Percentiles rank a stretch among this genome's conserved stretches.
phyloP scores from a whole-genome alignment of 2,797 vertebrate genomes.

The Siniperca scherzeri region DNA sequence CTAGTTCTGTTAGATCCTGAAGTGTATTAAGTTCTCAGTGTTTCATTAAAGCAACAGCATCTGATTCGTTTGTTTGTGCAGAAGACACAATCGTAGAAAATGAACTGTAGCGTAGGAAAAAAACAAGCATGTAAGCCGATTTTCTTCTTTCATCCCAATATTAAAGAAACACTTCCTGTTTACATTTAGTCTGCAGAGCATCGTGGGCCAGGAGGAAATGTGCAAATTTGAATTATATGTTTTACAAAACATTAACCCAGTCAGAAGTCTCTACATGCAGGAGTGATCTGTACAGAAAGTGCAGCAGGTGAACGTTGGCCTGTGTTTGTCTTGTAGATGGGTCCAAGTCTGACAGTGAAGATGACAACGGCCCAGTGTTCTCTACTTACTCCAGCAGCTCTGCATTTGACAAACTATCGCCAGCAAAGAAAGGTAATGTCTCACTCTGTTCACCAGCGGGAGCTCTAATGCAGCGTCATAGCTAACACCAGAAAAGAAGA shows the following conservation, averaged over 20 bases:
- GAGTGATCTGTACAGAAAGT: background rate
- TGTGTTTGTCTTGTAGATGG: conserved; percentile 82
- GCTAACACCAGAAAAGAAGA: background rate
- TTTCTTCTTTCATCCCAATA: background rate
- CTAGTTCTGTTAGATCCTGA: background rate
- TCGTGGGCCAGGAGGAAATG: background rate
- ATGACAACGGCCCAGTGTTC: conserved; percentile 87
- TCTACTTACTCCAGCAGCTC: conserved; percentile 92
- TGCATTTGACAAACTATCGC: conserved; percentile 88
- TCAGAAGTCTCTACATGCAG: background rate
- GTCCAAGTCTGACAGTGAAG: conserved; percentile 93
- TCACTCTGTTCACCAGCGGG: conserved; percentile 51
- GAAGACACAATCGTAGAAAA: background rate
- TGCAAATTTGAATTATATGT: background rate
- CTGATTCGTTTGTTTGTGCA: background rate
- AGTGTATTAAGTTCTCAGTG: background rate
- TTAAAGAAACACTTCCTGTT: background rate
- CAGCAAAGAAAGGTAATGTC: conserved; percentile 92
- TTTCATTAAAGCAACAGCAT: background rate
- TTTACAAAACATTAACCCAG: background rate
- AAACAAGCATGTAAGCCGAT: background rate
- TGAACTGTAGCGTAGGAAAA: fast-evolving
- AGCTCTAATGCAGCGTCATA: background rate
- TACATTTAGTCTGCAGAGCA: no score
- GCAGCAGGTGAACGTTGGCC: background rate